A percentile compares a stretch with the other conserved stretches of the same genome.
These are phyloP conservation scores for Papilio polyxenes DNA, from an alignment of 1,140 invertebrate species.

Conservation along the genomic window DNA sequence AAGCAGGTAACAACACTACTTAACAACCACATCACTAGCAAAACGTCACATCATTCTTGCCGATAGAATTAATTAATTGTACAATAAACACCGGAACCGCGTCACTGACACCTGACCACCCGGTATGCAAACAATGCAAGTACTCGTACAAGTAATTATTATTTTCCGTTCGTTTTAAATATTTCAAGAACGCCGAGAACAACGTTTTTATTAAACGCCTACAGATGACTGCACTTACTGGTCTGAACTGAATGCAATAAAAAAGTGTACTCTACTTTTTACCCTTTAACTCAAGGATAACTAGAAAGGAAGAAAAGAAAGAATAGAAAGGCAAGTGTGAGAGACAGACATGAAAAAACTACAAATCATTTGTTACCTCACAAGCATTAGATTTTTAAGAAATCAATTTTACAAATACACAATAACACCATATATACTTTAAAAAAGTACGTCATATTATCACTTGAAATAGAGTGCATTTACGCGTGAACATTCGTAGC, in stretches of 20 bases:
- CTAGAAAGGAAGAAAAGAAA: too few species aligned
- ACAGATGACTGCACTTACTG: too few species aligned
- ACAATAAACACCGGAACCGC: slow-evolving; percentile 16
- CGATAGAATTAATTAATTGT: neutral
- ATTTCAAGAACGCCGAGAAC: neutral
- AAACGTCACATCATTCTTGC: neutral
- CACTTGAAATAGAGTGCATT: neutral
- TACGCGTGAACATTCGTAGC: neutral
- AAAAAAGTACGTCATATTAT: neutral
- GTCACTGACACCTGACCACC: slow-evolving; percentile 27
- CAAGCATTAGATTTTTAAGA: too few species aligned
- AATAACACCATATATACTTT: neutral
- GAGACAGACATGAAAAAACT: too few species aligned
- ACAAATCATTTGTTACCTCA: too few species aligned
- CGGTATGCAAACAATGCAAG: slow-evolving; percentile 20
- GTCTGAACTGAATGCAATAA: too few species aligned
- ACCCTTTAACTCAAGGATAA: too few species aligned
- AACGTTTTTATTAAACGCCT: neutral
- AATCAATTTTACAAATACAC: too few species aligned
- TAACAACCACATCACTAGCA: slow-evolving; percentile 13
- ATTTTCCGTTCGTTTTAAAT: neutral
- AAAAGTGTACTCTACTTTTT: too few species aligned
- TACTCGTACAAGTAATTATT: neutral
- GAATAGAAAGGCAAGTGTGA: too few species aligned
- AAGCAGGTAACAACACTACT: slow-evolving; percentile 8